Evolutionary conservation across 2,113 vertebrate genomes (phyloP).

Genomic region (Oreotrochilus melanogaster): DNA sequence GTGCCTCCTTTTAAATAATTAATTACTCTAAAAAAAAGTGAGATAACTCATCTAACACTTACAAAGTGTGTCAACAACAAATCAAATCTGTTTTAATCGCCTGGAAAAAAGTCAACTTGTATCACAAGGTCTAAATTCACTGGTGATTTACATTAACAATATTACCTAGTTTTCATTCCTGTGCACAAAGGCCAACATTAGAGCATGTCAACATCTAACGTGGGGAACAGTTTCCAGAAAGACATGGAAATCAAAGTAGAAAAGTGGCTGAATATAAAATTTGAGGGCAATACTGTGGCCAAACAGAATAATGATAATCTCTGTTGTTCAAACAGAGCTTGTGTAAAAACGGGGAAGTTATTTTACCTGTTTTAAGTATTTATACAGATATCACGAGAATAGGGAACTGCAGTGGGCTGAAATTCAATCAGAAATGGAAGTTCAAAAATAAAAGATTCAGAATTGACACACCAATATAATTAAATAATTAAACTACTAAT

Average conservation of each 20-base stretch:
- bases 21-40: not conserved
- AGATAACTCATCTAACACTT: not conserved
- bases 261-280: not conserved
- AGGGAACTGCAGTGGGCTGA: not conserved
- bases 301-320: slow-evolving; percentile 21
- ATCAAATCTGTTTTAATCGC: not conserved
- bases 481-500: not conserved
- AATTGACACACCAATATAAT: not conserved
- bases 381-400: not conserved
- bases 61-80: not conserved
- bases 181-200: not conserved
- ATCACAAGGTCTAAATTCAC: not conserved
- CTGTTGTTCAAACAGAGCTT: not conserved
- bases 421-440: not conserved
- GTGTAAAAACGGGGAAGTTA: slow-evolving; percentile 5
- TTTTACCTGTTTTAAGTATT: slow-evolving; percentile 10
- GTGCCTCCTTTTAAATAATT: not conserved
- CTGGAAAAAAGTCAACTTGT: not conserved
- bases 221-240: not conserved
- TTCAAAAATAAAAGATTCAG: not conserved
- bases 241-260: not conserved
- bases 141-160: not conserved
- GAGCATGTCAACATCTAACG: not conserved
- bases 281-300: not conserved
- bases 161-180: not conserved